phyloP scores from a whole-genome alignment of 2,888 invertebrate species.

The Lathronympha strigana region DNA sequence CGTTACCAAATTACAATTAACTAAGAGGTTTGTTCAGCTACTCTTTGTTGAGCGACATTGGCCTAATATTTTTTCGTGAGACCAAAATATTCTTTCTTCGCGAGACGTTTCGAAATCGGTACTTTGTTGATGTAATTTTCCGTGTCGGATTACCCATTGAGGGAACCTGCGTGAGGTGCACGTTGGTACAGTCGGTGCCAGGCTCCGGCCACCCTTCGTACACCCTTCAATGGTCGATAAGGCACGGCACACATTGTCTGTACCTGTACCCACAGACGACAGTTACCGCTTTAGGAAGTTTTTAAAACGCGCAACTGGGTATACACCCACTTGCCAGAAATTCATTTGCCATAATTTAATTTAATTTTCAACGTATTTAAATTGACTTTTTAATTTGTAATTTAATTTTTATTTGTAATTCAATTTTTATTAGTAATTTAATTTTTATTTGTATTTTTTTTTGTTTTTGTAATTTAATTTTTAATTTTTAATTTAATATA shows the following conservation, averaged over 20 bases:
- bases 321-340: no score
- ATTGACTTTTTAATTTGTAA: no score
- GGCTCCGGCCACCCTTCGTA: constrained; percentile 70
- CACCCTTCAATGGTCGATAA: constrained; percentile 64
- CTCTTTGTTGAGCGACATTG: constrained; percentile 26
- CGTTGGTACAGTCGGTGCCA: constrained; percentile 70
- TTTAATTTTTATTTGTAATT: no score
- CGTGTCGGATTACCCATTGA: constrained; percentile 60
- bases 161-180: constrained; percentile 69
- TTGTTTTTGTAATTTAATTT: no score
- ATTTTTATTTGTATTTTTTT: no score
- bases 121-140: constrained; percentile 53
- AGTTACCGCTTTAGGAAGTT: constrained; percentile 12
- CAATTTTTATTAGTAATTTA: no score
- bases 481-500: no score
- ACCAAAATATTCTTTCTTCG: constrained; percentile 35
- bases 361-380: no score
- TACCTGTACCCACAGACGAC: constrained; percentile 13
- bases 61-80: constrained; percentile 35
- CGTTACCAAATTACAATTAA: constrained; percentile 49
- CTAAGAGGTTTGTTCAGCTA: constrained; percentile 31
- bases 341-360: no score
- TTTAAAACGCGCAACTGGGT: constrained; percentile 10
- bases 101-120: constrained; percentile 24
- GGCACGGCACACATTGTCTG: constrained; percentile 47